These are phyloP conservation scores for Cossypha caffra DNA, from an alignment of 2,797 vertebrate species.

Conservation along the genomic window DNA sequence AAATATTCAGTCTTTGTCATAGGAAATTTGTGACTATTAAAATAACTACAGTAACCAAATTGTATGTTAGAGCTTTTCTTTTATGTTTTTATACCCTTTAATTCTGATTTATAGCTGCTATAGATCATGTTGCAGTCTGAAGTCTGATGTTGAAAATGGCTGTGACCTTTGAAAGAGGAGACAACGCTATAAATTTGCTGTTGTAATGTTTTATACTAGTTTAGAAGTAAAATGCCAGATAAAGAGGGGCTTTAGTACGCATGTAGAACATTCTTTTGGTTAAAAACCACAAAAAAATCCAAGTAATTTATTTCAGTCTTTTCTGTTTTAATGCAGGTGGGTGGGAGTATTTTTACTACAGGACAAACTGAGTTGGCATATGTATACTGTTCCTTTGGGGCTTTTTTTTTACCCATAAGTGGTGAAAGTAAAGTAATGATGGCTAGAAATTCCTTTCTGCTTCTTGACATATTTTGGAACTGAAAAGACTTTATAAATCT, in stretches of 20 bases:
- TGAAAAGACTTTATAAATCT: background rate
- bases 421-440: background rate
- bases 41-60: background rate
- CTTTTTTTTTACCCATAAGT: background rate
- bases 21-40: background rate
- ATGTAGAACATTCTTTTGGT: background rate
- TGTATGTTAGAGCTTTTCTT: background rate
- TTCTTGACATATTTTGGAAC: background rate
- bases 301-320: background rate
- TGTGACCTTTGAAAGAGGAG: slow-evolving; percentile 63
- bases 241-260: background rate
- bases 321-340: background rate
- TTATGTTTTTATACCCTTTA: slow-evolving; percentile 15
- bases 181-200: slow-evolving; percentile 20
- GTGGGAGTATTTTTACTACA: background rate
- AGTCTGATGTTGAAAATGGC: slow-evolving; percentile 46
- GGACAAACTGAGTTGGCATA: background rate
- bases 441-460: background rate
- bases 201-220: background rate
- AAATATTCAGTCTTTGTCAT: background rate
- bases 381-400: background rate
- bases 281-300: background rate
- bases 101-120: slow-evolving; percentile 6
- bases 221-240: background rate
- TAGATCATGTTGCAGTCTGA: slow-evolving; percentile 36